Conservation (phyloP, 2,888 invertebrate species). For the Rhagium mordax region DNA sequence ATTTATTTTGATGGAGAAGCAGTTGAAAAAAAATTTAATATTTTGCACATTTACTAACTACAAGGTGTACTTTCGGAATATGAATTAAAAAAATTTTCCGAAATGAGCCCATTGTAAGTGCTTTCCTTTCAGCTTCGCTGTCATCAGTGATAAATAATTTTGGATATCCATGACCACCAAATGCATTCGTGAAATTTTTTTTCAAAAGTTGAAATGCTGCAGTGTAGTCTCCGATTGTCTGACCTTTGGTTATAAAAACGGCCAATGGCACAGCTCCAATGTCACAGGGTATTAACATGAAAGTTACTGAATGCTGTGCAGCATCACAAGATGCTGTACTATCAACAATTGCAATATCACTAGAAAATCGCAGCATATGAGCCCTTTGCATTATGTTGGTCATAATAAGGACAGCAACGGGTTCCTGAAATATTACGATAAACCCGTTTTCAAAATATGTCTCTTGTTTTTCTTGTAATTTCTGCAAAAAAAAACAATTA, state of each 20-base stretch:
- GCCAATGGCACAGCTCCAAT: constrained; percentile 37
- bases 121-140: constrained; percentile 37
- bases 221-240: constrained; percentile 33
- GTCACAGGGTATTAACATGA: background rate
- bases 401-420: background rate
- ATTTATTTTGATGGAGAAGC: no score
- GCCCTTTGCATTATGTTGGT: constrained; percentile 4
- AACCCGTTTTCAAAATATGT: background rate
- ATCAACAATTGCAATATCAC: background rate
- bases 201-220: constrained; percentile 33
- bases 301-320: background rate
- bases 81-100: no score
- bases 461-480: background rate
- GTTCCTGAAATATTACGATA: background rate
- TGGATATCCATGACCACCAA: constrained; percentile 32
- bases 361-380: background rate
- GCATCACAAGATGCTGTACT: background rate
- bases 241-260: constrained; percentile 39
- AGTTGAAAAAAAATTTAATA: no score
- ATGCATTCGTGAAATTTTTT: constrained; percentile 15
- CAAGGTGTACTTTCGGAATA: no score
- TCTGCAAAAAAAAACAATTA: background rate
- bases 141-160: constrained; percentile 39
- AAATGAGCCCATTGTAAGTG: no score
- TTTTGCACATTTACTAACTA: no score